Conservation (phyloP, 2,888 invertebrate species). For the Hirtodrosophila confusa region DNA sequence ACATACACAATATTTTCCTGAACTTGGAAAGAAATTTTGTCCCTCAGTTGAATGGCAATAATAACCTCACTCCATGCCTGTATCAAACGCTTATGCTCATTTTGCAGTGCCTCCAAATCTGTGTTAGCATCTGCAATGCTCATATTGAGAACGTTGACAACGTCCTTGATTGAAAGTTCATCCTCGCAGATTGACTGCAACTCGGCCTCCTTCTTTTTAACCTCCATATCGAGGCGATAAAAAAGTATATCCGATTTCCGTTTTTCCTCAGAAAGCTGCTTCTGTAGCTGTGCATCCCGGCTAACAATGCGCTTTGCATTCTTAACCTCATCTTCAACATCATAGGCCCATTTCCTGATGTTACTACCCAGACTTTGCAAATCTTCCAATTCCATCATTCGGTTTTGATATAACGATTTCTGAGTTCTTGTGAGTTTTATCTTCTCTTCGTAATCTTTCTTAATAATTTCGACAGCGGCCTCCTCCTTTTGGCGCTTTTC, state of each 20-base stretch:
- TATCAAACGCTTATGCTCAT: constrained; percentile 88
- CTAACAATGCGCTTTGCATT: constrained; percentile 82
- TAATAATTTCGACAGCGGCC: constrained; percentile 76
- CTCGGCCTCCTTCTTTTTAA: constrained; percentile 89
- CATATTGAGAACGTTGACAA: constrained; percentile 86
- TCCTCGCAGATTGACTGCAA: constrained; percentile 88
- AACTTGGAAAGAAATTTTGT: constrained; percentile 87
- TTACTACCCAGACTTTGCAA: constrained; percentile 81
- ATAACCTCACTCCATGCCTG: constrained; percentile 91
- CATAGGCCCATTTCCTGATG: constrained; percentile 82
- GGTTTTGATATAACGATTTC: constrained; percentile 77
- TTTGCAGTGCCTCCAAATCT: constrained; percentile 89
- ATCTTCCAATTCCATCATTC: constrained; percentile 79
- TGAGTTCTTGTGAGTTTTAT: constrained; percentile 64
- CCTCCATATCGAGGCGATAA: constrained; percentile 88
- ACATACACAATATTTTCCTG: constrained; percentile 86
- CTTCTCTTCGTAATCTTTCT: constrained; percentile 82
- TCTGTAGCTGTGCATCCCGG: constrained; percentile 83
- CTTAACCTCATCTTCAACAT: constrained; percentile 82
- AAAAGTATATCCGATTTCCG: constrained; percentile 87
- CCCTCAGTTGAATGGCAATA: constrained; percentile 88
- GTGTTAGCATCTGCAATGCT: constrained; percentile 89
- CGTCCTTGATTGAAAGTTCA: constrained; percentile 87
- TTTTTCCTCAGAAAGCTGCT: constrained; percentile 82
- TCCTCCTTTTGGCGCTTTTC: constrained; percentile 83